Percentiles rank a stretch among this genome's conserved stretches.
Evolutionary conservation across 2,888 invertebrate genomes (phyloP).

Genomic region (Tyria jacobaeae): DNA sequence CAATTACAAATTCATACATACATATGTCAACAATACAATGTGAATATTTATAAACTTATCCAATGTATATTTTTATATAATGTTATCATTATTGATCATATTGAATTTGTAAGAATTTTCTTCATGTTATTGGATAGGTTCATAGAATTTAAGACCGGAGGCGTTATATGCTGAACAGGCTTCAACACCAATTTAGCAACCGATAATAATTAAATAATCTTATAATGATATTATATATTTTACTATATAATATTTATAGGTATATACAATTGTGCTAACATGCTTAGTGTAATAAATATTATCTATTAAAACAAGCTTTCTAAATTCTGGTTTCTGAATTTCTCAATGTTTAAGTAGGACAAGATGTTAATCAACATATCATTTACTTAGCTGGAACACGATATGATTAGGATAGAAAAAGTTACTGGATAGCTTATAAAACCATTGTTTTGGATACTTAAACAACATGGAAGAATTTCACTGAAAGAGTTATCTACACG

Average conservation of each 20-base stretch:
- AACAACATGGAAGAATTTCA: constrained; percentile 38
- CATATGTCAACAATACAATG: no score
- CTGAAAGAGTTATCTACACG: no score
- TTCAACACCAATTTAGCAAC: not conserved
- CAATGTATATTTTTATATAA: not conserved
- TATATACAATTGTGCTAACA: not conserved
- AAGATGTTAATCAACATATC: not conserved
- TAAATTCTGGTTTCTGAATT: not conserved
- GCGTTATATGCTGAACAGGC: not conserved
- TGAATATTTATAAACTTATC: no score
- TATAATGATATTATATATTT: not conserved
- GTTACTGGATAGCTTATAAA: constrained; percentile 36
- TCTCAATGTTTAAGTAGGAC: not conserved
- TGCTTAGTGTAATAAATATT: not conserved
- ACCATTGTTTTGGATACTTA: constrained; percentile 24
- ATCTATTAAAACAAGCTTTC: not conserved
- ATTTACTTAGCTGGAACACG: constrained; percentile 1
- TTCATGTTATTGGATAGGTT: not conserved
- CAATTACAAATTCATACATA: no score
- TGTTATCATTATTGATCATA: not conserved
- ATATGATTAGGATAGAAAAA: constrained; percentile 31
- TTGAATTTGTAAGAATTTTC: not conserved
- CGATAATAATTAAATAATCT: not conserved
- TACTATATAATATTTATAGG: not conserved
- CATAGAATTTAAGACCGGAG: not conserved